Conservation (phyloP, 2,797 vertebrate genomes). For the Premnoplex brunnescens region DNA sequence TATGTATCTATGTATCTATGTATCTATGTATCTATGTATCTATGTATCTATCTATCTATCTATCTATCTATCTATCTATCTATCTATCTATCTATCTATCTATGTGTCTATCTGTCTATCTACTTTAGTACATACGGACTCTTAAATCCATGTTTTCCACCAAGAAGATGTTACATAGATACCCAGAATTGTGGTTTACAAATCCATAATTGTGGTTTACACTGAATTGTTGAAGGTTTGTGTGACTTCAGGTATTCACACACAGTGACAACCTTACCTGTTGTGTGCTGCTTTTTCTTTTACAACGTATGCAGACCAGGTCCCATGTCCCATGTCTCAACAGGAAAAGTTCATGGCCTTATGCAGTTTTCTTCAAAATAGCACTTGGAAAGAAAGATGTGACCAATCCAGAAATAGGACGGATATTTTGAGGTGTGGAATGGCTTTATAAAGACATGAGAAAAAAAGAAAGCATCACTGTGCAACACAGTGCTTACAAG, state of each 20-base stretch:
- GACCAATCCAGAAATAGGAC: neutral
- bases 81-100: too few relatives aligned
- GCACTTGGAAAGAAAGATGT: neutral
- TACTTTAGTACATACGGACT: neutral
- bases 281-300: neutral
- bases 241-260: accelerated
- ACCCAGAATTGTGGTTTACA: neutral
- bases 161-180: neutral
- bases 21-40: too few relatives aligned
- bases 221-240: neutral
- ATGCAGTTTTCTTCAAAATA: neutral
- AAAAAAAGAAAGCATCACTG: neutral
- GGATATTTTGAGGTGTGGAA: neutral
- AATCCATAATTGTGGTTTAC: neutral
- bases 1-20: too few relatives aligned
- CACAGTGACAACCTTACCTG: neutral
- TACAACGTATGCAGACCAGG: neutral
- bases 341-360: neutral
- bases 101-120: too few relatives aligned
- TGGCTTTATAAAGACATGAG: neutral
- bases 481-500: neutral
- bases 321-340: neutral
- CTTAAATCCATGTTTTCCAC: neutral
- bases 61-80: too few relatives aligned
- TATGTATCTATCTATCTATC: too few relatives aligned